Base-by-base conservation (phyloP, 2,888 invertebrate genomes). In the Acanthacorydalis orientalis region DNA sequence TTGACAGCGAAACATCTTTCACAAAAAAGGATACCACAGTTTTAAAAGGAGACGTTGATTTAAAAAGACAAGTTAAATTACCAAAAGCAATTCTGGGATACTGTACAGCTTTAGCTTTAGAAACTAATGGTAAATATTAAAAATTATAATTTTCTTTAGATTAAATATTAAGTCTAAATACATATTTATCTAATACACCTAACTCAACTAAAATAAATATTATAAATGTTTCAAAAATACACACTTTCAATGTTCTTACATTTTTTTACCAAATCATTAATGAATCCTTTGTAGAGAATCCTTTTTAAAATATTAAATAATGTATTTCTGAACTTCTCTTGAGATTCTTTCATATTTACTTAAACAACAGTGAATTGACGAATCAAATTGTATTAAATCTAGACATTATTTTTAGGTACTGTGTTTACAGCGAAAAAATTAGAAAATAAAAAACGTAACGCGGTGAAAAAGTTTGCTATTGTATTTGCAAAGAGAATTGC, bases 61-160 rank as follows among this genome's bases (percentile, higher is more conserved):
- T 89, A 7, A 69, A 82, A 51, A 75, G 78, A 51, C 83, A 86
- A 62, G 78, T 86, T 16, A 79, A 76, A 49, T 65, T 85, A 51
- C 82, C 88, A 1, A 88, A 87, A 60, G 76, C 75, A 49, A 76
- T 75, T 50, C 67, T 89, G 31, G 87, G 87, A 14, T 73, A 83
- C 42, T 91, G 91, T 59, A 77, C 80, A 1, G 82, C 87, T 0
- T 68, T 91, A 15, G 85, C 90, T 0, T 62, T 90, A 54, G 88
- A 90, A 63, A 87, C 87, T 3, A 87, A 89, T 57, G 91, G 87
- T 75, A 69, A 64, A 62, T 53, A 44, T 9, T 9, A 34, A 34
- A 9, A 34, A 34, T 9, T 34, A 34, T 34, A n/a, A n/a, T n/a
- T n/a, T n/a, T n/a, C n/a, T n/a, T n/a, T n/a, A n/a, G n/a, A n/a